Percentiles rank a stretch among this genome's conserved stretches.
Conservation (phyloP, 2,888 invertebrate genomes). For the Morinoia aosen region DNA sequence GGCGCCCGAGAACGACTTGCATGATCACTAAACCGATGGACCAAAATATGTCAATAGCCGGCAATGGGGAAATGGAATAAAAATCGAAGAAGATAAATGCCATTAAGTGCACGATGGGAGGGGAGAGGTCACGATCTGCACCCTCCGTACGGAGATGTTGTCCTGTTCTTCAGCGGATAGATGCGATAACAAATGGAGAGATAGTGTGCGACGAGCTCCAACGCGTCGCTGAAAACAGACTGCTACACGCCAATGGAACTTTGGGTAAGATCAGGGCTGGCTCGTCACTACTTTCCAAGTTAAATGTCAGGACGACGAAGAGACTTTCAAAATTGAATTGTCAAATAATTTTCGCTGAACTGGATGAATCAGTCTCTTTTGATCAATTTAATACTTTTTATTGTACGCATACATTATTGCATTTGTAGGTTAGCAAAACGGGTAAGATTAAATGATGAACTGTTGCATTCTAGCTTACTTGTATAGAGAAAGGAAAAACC, state of each 20-base stretch:
- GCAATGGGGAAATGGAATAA: not conserved
- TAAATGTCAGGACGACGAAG: not conserved
- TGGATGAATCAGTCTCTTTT: not conserved
- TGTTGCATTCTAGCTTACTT: too few relatives aligned
- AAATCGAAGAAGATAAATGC: not conserved
- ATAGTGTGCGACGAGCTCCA: not conserved
- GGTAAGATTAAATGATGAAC: too few relatives aligned
- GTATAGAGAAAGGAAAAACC: too few relatives aligned
- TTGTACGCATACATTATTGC: too few relatives aligned
- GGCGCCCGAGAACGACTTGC: constrained; percentile 5
- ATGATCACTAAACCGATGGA: not conserved
- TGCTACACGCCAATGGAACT: not conserved
- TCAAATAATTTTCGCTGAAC: not conserved
- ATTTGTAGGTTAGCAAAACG: too few relatives aligned
- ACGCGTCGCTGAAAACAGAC: not conserved
- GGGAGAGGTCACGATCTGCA: not conserved
- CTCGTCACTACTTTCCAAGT: not conserved
- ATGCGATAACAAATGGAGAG: not conserved
- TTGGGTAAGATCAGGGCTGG: not conserved
- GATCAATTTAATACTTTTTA: too few relatives aligned
- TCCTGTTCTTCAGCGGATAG: not conserved
- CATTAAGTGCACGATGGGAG: not conserved
- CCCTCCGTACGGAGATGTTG: not conserved
- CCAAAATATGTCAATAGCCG: not conserved
- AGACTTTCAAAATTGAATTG: not conserved